Conservation (phyloP, 1,140 invertebrate genomes). For the Drosophila lacteicornis region DNA sequence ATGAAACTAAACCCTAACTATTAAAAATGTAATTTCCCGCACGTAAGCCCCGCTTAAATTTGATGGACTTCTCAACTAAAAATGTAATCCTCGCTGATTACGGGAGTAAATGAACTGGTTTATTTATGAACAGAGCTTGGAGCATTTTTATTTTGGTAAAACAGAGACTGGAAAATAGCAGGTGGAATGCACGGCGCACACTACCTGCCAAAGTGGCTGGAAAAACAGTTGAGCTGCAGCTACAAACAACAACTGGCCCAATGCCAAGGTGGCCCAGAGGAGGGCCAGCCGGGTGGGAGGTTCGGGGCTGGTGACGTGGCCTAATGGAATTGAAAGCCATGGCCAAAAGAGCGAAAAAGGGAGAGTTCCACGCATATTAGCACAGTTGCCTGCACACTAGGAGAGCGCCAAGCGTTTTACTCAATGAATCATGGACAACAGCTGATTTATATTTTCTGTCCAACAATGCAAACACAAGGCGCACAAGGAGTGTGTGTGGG, state of each 20-base stretch:
- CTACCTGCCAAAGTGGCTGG: constrained; percentile 22
- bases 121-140: constrained; percentile 29
- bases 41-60: constrained; percentile 14
- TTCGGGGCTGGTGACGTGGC: constrained; percentile 21
- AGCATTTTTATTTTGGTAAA: constrained; percentile 23
- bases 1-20: not conserved
- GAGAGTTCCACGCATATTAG: constrained; percentile 66
- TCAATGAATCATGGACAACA: constrained; percentile 81
- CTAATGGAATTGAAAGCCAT: constrained; percentile 70
- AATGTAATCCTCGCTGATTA: constrained; percentile 23
- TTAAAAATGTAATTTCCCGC: constrained; percentile 11
- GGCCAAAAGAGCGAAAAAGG: constrained; percentile 60
- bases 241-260: constrained; percentile 39
- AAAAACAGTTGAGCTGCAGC: constrained; percentile 37
- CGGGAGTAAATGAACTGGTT: constrained; percentile 26
- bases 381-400: constrained; percentile 32
- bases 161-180: constrained; percentile 19
- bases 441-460: constrained; percentile 79
- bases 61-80: constrained; percentile 18
- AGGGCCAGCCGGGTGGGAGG: constrained; percentile 1
- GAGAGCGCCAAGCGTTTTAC: constrained; percentile 61
- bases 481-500: not conserved
- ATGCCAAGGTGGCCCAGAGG: constrained; percentile 51
- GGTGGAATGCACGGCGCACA: constrained; percentile 23
- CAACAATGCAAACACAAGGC: constrained; percentile 10